phyloP scores from a whole-genome alignment of 2,888 invertebrate species.

The Maniola hyperantus region DNA sequence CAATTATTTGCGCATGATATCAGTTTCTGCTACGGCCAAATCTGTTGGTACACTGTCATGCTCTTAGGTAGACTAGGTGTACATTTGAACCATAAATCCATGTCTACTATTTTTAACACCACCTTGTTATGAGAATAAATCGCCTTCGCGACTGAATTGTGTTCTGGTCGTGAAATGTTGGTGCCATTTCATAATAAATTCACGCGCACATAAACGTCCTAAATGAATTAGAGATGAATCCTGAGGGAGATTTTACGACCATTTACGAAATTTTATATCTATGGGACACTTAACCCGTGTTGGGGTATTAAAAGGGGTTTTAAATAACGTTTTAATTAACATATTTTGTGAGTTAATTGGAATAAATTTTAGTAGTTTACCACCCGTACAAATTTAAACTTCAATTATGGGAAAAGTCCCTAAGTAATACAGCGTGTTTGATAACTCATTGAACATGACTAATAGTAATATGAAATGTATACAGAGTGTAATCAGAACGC shows the following conservation, averaged over 20 bases:
- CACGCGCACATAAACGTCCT: constrained; percentile 37
- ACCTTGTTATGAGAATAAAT: constrained; percentile 65
- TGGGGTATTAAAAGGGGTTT: constrained; percentile 25
- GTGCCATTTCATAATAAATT: constrained; percentile 38
- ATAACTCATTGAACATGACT: too few relatives aligned
- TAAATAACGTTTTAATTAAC: constrained; percentile 23
- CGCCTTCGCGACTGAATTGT: constrained; percentile 53
- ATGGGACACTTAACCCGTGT: constrained; percentile 30
- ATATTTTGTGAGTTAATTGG: constrained; percentile 14
- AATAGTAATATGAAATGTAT: too few relatives aligned
- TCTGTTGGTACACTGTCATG: background rate
- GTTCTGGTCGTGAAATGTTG: constrained; percentile 42
- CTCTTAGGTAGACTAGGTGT: too few relatives aligned
- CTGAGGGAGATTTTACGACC: constrained; percentile 33
- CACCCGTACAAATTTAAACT: background rate
- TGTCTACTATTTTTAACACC: constrained; percentile 50
- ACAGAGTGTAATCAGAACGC: too few relatives aligned
- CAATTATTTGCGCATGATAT: constrained; percentile 7
- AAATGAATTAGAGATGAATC: constrained; percentile 37
- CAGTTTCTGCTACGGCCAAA: background rate
- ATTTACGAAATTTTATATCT: constrained; percentile 26
- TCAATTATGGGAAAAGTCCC: too few relatives aligned
- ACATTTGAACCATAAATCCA: constrained; percentile 37
- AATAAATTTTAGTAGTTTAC: background rate
- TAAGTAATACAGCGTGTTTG: too few relatives aligned